Evolutionary conservation across 2,888 invertebrate species (phyloP).

Genomic region (Hoplodrina ambigua): DNA sequence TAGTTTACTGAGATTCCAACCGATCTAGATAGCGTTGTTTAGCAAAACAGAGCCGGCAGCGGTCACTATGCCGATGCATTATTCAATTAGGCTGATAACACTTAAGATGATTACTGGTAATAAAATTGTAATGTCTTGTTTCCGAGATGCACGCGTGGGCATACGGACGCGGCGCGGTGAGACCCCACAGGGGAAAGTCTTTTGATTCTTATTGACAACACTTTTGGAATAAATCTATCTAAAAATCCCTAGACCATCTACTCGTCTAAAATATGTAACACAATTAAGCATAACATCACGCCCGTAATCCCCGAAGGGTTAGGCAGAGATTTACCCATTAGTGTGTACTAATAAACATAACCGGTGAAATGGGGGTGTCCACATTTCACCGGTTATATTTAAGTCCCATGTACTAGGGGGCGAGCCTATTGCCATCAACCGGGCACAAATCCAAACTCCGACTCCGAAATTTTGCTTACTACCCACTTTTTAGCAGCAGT

Average conservation of each 20-base stretch:
- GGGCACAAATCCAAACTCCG: too few species aligned
- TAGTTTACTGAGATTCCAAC: conserved; percentile 29
- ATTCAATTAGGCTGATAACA: conserved; percentile 90
- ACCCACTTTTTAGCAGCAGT: too few species aligned
- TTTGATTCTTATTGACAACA: conserved; percentile 38
- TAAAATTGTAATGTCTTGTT: conserved; percentile 89
- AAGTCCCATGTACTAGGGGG: too few species aligned
- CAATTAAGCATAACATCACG: too few species aligned
- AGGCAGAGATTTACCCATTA: too few species aligned
- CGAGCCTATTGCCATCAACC: too few species aligned
- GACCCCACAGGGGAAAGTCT: conserved; percentile 60
- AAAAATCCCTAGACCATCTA: not conserved
- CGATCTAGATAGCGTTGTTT: conserved; percentile 54
- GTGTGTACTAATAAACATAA: too few species aligned
- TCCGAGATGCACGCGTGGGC: conserved; percentile 87
- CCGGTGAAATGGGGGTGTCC: too few species aligned
- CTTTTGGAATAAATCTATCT: not conserved
- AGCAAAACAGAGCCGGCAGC: conserved; percentile 65
- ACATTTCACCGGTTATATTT: too few species aligned
- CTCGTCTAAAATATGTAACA: not conserved
- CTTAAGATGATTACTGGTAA: conserved; percentile 88
- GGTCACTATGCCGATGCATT: conserved; percentile 83
- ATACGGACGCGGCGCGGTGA: conserved; percentile 42
- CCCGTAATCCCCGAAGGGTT: too few species aligned
- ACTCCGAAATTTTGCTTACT: too few species aligned